Conservation (phyloP, 2,888 invertebrate genomes). For the Gymnocheta viridis region DNA sequence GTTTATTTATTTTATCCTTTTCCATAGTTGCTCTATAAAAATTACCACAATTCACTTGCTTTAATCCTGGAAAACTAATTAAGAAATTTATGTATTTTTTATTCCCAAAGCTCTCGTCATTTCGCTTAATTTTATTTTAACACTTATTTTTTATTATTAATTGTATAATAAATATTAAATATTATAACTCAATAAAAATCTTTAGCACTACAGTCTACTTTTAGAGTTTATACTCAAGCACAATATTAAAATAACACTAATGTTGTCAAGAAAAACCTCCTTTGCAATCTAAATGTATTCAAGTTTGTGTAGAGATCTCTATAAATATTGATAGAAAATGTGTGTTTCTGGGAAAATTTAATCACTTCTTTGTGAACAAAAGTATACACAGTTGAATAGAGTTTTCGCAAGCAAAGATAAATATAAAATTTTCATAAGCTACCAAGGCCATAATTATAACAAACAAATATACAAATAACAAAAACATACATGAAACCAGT, state of each 20-base stretch:
- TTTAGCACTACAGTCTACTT: not conserved
- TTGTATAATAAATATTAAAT: conserved; percentile 33
- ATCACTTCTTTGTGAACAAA: conserved; percentile 29
- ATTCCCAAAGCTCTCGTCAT: conserved; percentile 10
- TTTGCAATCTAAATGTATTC: not conserved
- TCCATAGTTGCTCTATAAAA: not conserved
- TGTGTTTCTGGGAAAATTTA: conserved; percentile 47
- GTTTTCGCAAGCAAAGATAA: not conserved
- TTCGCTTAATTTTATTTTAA: not conserved
- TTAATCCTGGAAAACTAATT: not conserved
- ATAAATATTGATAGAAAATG: conserved; percentile 56
- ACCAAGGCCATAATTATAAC: conserved; percentile 21
- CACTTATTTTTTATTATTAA: conserved; percentile 26
- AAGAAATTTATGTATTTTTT: not conserved
- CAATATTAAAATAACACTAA: too few relatives aligned
- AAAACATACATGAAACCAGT: not conserved
- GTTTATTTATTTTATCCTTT: not conserved
- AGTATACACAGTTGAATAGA: not conserved
- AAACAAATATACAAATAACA: conserved; percentile 6
- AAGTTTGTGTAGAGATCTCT: not conserved
- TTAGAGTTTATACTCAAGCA: too few relatives aligned
- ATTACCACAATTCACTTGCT: too few relatives aligned
- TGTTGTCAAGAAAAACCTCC: not conserved
- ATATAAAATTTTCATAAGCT: conserved; percentile 19
- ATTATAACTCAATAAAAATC: not conserved